Evolutionary conservation across 2,888 invertebrate species (phyloP).

Genomic region (Dexiosoma caninum): DNA sequence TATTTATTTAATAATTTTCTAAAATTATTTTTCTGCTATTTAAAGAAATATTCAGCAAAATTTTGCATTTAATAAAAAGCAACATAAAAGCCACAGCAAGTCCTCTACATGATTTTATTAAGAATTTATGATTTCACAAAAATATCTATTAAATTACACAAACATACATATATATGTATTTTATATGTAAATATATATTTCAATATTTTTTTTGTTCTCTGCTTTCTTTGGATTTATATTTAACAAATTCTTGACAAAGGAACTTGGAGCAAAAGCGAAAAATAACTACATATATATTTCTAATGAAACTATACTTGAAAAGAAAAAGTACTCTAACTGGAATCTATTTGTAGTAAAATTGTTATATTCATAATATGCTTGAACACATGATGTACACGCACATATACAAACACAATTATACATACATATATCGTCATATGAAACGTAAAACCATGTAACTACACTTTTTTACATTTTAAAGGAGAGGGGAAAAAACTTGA

Average conservation of each 20-base stretch:
- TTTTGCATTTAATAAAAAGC: not conserved
- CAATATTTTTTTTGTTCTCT: not conserved
- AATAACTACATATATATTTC: constrained; percentile 54
- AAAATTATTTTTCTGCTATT: no score
- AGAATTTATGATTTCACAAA: constrained; percentile 34
- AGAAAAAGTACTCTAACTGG: constrained; percentile 39
- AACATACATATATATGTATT: no score
- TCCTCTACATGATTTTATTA: constrained; percentile 12
- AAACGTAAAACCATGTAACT: no score
- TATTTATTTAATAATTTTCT: no score
- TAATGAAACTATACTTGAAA: constrained; percentile 58
- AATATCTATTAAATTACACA: constrained; percentile 33
- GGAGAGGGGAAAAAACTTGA: no score
- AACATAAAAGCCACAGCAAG: constrained; percentile 4
- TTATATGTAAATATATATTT: no score
- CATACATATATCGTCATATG: no score
- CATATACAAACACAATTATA: no score
- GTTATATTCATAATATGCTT: constrained; percentile 35
- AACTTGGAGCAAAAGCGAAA: constrained; percentile 23
- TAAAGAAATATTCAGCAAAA: no score
- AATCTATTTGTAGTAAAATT: constrained; percentile 46
- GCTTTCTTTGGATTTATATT: constrained; percentile 26
- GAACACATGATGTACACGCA: not conserved
- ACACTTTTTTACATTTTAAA: no score
- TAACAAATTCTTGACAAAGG: constrained; percentile 54